Conservation (phyloP, 2,888 invertebrate genomes). For the Helicoverpa assulta region DNA sequence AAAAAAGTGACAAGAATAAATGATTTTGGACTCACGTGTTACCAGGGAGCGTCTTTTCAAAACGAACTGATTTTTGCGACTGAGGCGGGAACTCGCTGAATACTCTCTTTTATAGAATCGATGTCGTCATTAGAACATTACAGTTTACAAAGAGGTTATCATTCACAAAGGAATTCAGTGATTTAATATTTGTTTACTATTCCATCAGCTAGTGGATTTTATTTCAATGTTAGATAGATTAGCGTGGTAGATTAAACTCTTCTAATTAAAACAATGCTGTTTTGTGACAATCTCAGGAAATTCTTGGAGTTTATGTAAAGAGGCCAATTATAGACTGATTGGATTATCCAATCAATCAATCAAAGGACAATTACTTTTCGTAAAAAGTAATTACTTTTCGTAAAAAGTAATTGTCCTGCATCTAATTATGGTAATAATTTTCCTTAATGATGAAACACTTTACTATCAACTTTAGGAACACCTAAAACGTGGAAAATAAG, state of each 20-base stretch:
- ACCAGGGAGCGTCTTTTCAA: neutral
- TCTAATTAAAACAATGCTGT: neutral
- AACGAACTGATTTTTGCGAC: neutral
- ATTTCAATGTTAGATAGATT: constrained; percentile 1
- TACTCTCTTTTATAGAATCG: constrained; percentile 24
- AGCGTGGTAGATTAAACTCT: neutral
- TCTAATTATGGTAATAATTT: too few relatives aligned
- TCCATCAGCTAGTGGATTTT: neutral
- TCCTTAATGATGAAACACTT: too few relatives aligned
- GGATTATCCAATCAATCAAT: too few relatives aligned
- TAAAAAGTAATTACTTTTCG: too few relatives aligned
- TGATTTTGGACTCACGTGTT: constrained; percentile 21
- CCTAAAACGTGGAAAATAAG: too few relatives aligned
- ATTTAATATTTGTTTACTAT: constrained; percentile 8
- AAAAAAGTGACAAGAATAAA: neutral
- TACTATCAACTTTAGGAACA: too few relatives aligned
- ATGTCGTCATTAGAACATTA: constrained; percentile 10
- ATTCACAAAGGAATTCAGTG: neutral
- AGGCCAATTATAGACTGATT: too few relatives aligned
- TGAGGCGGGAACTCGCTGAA: neutral
- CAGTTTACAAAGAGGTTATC: constrained; percentile 27
- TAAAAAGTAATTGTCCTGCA: too few relatives aligned
- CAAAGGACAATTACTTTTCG: too few relatives aligned
- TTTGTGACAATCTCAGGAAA: neutral
- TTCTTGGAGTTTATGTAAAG: too few relatives aligned